These are phyloP conservation scores for Lepidurus apus DNA, from an alignment of 1,140 invertebrate species.

Conservation along the genomic window DNA sequence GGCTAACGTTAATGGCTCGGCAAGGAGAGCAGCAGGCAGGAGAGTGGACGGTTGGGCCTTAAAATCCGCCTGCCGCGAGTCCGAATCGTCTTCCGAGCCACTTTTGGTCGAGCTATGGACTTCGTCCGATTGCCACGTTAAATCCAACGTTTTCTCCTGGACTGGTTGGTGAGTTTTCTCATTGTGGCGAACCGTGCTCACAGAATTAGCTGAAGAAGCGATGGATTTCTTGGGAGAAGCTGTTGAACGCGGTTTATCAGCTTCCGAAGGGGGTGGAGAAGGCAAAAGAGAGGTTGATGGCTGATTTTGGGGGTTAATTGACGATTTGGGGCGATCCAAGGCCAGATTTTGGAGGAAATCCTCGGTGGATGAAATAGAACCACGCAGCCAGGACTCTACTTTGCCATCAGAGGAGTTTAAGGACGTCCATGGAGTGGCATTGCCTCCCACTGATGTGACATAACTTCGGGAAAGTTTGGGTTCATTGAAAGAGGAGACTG, in stretches of 20 bases:
- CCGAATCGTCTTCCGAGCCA: neutral
- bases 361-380: neutral
- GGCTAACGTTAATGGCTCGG: neutral
- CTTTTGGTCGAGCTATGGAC: slow-evolving; percentile 13
- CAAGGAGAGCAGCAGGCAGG: neutral
- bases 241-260: too few species aligned
- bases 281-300: neutral
- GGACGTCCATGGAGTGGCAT: neutral
- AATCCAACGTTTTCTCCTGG: neutral
- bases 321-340: neutral
- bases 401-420: neutral
- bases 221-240: neutral
- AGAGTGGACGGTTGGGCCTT: neutral
- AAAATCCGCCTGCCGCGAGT: neutral
- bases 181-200: neutral
- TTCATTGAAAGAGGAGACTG: neutral
- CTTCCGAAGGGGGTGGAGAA: neutral
- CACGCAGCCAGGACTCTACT: neutral
- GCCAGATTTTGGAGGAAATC: neutral
- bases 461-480: neutral
- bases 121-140: slow-evolving; percentile 7
- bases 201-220: neutral
- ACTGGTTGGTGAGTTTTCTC: neutral
- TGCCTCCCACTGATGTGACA: too few species aligned
- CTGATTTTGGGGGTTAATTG: neutral